phyloP scores from a whole-genome alignment of 2,888 invertebrate genomes.

The Exocentrus adspersus region DNA sequence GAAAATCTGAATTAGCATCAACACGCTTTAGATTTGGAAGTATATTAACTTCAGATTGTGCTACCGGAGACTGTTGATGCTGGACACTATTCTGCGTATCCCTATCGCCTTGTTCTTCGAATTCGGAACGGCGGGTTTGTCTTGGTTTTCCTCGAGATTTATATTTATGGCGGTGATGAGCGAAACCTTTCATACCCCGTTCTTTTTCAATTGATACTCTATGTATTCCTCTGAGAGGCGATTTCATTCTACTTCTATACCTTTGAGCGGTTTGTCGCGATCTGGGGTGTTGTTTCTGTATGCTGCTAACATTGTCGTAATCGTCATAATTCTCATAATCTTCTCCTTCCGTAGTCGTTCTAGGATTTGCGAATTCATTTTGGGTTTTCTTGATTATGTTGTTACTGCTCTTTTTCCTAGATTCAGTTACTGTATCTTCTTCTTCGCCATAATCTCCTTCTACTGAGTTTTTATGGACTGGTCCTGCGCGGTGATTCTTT shows the following conservation, averaged over 20 bases:
- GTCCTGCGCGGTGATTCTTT: neutral
- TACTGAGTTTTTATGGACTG: constrained; percentile 31
- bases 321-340: constrained; percentile 41
- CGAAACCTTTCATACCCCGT: neutral
- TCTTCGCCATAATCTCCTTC: constrained; percentile 50
- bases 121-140: neutral
- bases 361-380: constrained; percentile 43
- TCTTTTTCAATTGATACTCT: neutral
- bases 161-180: constrained; percentile 5
- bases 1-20: constrained; percentile 42
- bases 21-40: constrained; percentile 3
- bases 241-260: neutral
- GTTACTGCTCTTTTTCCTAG: constrained; percentile 25
- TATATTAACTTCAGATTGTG: neutral
- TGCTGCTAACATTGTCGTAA: constrained; percentile 18
- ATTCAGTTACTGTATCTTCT: constrained; percentile 42
- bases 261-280: neutral
- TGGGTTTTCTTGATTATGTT: constrained; percentile 42
- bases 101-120: neutral
- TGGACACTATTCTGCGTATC: neutral
- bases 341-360: constrained; percentile 35
- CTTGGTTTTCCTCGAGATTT: neutral
- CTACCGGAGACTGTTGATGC: neutral
- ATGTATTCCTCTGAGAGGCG: neutral
- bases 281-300: neutral